These are phyloP conservation scores for Meteorus colon DNA, from an alignment of 2,888 invertebrate species.

Conservation along the genomic window DNA sequence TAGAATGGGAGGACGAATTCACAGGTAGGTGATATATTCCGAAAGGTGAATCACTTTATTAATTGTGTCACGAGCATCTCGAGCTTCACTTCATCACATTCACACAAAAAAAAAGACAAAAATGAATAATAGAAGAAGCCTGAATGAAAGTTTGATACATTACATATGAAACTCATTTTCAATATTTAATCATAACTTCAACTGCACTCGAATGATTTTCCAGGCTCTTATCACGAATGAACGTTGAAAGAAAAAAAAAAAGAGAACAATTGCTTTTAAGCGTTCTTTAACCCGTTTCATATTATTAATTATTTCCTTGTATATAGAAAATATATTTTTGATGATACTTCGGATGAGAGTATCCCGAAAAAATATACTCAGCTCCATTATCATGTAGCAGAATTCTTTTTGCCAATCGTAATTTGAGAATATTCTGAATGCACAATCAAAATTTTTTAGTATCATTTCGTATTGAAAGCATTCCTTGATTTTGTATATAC, in stretches of 20 bases:
- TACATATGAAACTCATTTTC: not conserved
- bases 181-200: slow-evolving; percentile 16
- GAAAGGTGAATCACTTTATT: slow-evolving; percentile 57
- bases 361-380: not conserved
- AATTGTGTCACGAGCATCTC: slow-evolving; percentile 51
- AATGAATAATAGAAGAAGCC: slow-evolving; percentile 25
- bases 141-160: slow-evolving; percentile 28
- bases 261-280: slow-evolving; percentile 1
- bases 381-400: not conserved
- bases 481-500: slow-evolving; percentile 22
- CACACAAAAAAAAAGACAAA: slow-evolving; percentile 25
- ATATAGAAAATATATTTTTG: not conserved
- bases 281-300: not conserved
- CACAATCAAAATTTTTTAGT: not conserved
- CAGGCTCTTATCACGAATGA: slow-evolving; percentile 34
- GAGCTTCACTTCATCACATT: slow-evolving; percentile 47
- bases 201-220: slow-evolving; percentile 28
- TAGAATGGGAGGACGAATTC: slow-evolving; percentile 99
- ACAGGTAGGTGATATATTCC: slow-evolving; percentile 90
- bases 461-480: not conserved
- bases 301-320: not conserved
- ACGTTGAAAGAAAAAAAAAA: slow-evolving; percentile 13
- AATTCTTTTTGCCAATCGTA: not conserved
- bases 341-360: not conserved
- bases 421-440: not conserved